Evolutionary conservation across 2,888 invertebrate species (phyloP), one percentile per base, ranked within the genome.

Genomic region (Heterodera filipjevi): DNA sequence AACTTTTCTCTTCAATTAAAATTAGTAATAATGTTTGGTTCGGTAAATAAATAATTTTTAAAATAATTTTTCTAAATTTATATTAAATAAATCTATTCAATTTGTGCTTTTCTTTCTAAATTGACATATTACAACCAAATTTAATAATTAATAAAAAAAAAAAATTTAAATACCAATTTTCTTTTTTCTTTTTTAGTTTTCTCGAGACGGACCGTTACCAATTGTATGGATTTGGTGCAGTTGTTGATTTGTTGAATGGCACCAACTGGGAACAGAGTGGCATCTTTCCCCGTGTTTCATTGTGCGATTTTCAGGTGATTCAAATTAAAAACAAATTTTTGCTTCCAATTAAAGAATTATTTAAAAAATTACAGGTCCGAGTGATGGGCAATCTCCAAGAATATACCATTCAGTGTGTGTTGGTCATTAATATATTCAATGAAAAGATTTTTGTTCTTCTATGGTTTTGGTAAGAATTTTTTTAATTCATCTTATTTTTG

Each of bases 341-440:
- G 12, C 46, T 49, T 27, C 32, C n/a, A 30, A 46, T 46, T 16
- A 53, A 46, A 73, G 49, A 73, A 44, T 10, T 44, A 5, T 44
- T 10, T 44, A 16, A 3, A 12, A 49, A 49, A 16, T 2, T 10
- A 16, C 32, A 75, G 85, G 85, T 86, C 22, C 82, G 88, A n/a
- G 87, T 89, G 12, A 87, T 89, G 87, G 89, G 88, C 70, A 87
- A 89, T 81, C 82, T 88, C 46, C 89, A 89, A 77, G 84, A 87
- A 74, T 87, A 87, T 80, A 88, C 87, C 19, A 87, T 89, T 70
- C 89, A 89, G 78, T 89, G 89, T 77, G 86, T 86, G 27, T 82
- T 86, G 33, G 85, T 87, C 44, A 87, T 86, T 77, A 86, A 86
- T 76, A 84, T 86, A 70, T 86, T 86, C 80, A 86, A 87, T 73